Evolutionary conservation across 2,113 vertebrate species (phyloP).

Genomic region (Nothobranchius furzeri): DNA sequence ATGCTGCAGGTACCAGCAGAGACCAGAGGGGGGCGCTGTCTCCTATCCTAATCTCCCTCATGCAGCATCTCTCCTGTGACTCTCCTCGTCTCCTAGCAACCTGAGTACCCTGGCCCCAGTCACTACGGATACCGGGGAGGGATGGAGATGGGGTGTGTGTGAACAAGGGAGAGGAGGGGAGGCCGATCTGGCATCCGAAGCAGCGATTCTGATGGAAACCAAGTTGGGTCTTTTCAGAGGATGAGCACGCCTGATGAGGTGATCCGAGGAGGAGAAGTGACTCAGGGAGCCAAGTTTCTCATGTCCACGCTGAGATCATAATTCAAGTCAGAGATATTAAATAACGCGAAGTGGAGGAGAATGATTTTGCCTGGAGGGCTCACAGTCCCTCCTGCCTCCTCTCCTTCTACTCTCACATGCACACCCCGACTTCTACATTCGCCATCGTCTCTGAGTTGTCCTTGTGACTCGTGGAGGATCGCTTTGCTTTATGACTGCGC

Average conservation of each 20-base stretch:
- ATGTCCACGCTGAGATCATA: slow-evolving; percentile 48
- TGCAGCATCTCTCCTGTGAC: slow-evolving; percentile 45
- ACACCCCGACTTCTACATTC: slow-evolving; percentile 50
- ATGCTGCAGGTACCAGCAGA: not conserved
- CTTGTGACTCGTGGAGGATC: slow-evolving; percentile 45
- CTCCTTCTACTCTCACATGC: slow-evolving; percentile 20
- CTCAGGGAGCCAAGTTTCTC: slow-evolving; percentile 27
- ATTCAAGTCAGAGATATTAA: slow-evolving; percentile 52
- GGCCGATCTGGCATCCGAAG: slow-evolving; percentile 19
- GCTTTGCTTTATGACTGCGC: slow-evolving; percentile 41
- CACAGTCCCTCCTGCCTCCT: slow-evolving; percentile 14
- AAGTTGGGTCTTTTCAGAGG: slow-evolving; percentile 29
- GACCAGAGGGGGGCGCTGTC: slow-evolving; percentile 63
- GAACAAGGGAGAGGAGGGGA: slow-evolving; percentile 22
- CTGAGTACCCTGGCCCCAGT: slow-evolving; percentile 71
- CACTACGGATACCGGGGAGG: slow-evolving; percentile 74
- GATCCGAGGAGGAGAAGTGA: slow-evolving; percentile 13
- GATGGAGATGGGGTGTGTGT: slow-evolving; percentile 50
- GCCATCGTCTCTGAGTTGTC: slow-evolving; percentile 58
- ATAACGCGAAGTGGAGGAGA: slow-evolving; percentile 45
- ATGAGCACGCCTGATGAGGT: slow-evolving; percentile 4
- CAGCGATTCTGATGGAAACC: slow-evolving; percentile 21
- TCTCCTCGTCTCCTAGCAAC: slow-evolving; percentile 77
- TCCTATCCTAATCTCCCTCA: slow-evolving; percentile 27
- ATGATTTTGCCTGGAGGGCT: slow-evolving; percentile 56